phyloP scores from a whole-genome alignment of 2,113 vertebrate species.

The Sebastes schlegelii region DNA sequence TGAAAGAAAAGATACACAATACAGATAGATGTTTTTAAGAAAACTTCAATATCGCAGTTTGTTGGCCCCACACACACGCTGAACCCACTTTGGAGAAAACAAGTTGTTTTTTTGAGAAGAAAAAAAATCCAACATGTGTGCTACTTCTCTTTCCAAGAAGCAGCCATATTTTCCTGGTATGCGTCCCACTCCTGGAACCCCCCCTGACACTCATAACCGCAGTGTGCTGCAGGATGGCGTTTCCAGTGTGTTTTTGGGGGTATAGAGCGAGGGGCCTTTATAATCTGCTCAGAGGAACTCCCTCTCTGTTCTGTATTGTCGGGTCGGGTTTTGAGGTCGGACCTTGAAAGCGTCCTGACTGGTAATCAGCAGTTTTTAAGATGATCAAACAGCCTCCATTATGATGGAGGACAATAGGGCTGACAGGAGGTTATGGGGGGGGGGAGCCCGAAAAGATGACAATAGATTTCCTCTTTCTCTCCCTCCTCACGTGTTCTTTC shows the following conservation, averaged over 20 bases:
- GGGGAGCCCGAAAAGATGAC: conserved; percentile 37
- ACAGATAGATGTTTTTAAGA: no score
- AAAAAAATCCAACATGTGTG: conserved; percentile 23
- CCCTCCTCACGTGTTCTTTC: conserved; percentile 28
- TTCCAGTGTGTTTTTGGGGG: conserved; percentile 30
- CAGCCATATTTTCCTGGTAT: conserved; percentile 55
- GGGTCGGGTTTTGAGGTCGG: conserved; percentile 59
- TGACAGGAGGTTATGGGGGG: conserved; percentile 53
- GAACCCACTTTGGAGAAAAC: conserved; percentile 2
- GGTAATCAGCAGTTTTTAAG: conserved; percentile 70
- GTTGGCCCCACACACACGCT: conserved; percentile 6
- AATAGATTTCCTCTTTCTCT: conserved; percentile 65
- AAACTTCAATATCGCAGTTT: background rate
- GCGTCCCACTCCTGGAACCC: background rate
- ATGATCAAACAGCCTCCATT: conserved; percentile 77
- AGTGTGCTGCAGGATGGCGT: conserved; percentile 10
- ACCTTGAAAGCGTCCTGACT: conserved; percentile 74
- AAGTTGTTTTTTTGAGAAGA: background rate
- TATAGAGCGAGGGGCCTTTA: conserved; percentile 35
- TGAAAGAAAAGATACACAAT: background rate
- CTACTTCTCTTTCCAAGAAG: conserved; percentile 50
- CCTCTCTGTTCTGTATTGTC: conserved; percentile 60
- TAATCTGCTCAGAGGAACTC: conserved; percentile 53
- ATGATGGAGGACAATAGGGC: conserved; percentile 71
- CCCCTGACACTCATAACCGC: background rate